Base-by-base conservation (phyloP, 2,797 vertebrate species). In the Anableps anableps region DNA sequence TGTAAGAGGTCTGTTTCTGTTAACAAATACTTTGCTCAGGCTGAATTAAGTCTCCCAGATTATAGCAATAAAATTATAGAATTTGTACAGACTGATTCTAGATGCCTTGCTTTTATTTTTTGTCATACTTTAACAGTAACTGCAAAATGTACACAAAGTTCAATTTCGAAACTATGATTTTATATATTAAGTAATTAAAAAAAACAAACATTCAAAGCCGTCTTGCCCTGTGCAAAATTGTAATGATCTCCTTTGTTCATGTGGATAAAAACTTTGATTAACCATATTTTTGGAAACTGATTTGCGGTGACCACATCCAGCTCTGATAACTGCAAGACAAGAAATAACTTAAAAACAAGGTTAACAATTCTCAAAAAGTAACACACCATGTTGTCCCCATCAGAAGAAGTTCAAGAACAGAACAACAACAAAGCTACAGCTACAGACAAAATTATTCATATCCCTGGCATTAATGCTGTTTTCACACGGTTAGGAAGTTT, bases 31-130 rank as follows among this genome's bases (percentile, higher is more conserved):
- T 88, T 85, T 19, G 74, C 58, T 81, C 41, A 79, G 76, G 62
- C 72, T 68, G 72, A 88, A 80, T 82, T 72, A 86, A 81, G 51
- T 76, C 76, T 77, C 50, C 36, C 68, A 79, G 79, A 87, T 90
- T 88, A 83, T 16, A 74, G 78, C 47, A 50, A 84, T 88, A 80
- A 83, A 11, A 68, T 4, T 21, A 7, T 38, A 34, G 31, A 36
- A 36, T 36, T 7, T 34, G 60, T 60, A 60, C n/a, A 34, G 62
- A 38, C 19, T 38, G 64, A 68, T 41, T n/a, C 26, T 26, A 43
- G 38, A 68, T 43, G 13, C 14, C 0, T 41, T 41, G 64, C 34
- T 43, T 26, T 43, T 6, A 60, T 70, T 43, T 70, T 26, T 43
- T 14, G 21, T n/a, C 50, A 47, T 50, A 23, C 21, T 53, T 53